Evolutionary conservation across 1,140 invertebrate species (phyloP).

Genomic region (Drosophila arawakana): DNA sequence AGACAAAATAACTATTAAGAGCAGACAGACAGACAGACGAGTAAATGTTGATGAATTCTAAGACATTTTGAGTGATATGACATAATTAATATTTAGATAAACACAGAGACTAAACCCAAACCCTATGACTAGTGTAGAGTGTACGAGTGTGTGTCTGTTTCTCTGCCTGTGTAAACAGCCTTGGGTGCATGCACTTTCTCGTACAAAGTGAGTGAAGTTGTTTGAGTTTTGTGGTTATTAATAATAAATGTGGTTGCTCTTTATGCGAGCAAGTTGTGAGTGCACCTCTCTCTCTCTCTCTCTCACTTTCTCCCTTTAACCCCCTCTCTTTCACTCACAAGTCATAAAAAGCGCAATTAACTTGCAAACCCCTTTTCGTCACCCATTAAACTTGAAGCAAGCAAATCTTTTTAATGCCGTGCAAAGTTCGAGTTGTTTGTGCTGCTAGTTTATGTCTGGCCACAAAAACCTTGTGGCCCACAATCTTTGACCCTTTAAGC

Average conservation of each 20-base stretch:
- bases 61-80: constrained; percentile 43
- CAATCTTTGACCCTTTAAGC: constrained; percentile 58
- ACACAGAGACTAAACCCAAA: constrained; percentile 14
- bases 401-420: constrained; percentile 58
- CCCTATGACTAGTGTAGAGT: constrained; percentile 30
- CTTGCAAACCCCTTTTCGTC: constrained; percentile 65
- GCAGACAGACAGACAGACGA: neutral
- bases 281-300: constrained; percentile 4
- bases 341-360: constrained; percentile 76
- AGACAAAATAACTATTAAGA: neutral
- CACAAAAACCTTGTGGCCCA: constrained; percentile 1
- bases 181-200: constrained; percentile 36
- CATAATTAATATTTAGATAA: constrained; percentile 42
- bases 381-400: constrained; percentile 27
- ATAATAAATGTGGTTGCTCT: constrained; percentile 80
- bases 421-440: constrained; percentile 43
- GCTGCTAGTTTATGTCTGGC: constrained; percentile 19
- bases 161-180: constrained; percentile 59
- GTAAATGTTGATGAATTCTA: constrained; percentile 24
- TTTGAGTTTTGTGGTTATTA: constrained; percentile 80
- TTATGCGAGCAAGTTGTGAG: constrained; percentile 47
- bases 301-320: too few relatives aligned
- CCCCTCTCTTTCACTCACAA: constrained; percentile 3
- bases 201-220: constrained; percentile 66
- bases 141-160: constrained; percentile 6